Evolutionary conservation across 1,140 invertebrate genomes (phyloP).

Genomic region (Lysiphlebus fabarum): DNA sequence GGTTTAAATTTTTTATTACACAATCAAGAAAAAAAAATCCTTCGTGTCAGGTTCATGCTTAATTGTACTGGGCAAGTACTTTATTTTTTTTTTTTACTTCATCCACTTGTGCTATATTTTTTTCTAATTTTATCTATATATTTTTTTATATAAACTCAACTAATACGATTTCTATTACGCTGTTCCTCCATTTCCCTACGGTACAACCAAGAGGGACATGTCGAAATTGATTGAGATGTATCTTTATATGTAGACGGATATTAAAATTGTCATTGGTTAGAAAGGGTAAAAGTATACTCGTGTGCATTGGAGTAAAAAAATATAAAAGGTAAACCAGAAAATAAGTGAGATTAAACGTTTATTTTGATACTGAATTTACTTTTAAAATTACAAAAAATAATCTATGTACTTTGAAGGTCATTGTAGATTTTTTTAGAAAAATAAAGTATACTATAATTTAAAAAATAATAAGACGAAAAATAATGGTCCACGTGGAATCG

Average conservation of each 20-base stretch:
- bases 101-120: not conserved
- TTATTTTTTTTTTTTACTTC: not conserved
- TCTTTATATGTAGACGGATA: constrained; percentile 36
- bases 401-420: too few relatives aligned
- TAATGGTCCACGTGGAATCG: constrained; percentile 30
- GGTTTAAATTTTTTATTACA: too few relatives aligned
- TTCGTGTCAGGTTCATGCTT: constrained; percentile 1
- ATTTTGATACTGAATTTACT: too few relatives aligned
- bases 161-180: constrained; percentile 22
- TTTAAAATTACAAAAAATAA: too few relatives aligned
- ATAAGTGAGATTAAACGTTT: too few relatives aligned
- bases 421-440: too few relatives aligned
- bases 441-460: not conserved
- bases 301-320: too few relatives aligned
- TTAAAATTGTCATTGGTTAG: constrained; percentile 33
- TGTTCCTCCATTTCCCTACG: constrained; percentile 35
- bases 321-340: too few relatives aligned
- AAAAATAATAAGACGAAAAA: constrained; percentile 23
- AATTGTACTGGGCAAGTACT: constrained; percentile 18
- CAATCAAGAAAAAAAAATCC: too few relatives aligned
- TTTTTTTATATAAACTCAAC: not conserved
- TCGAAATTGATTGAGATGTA: constrained; percentile 44
- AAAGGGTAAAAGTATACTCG: not conserved
- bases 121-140: not conserved
- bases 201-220: constrained; percentile 21